A percentile compares a stretch with the other conserved stretches of the same genome.
phyloP scores from a whole-genome alignment of 2,888 invertebrate species.

The Pheosia tremula region DNA sequence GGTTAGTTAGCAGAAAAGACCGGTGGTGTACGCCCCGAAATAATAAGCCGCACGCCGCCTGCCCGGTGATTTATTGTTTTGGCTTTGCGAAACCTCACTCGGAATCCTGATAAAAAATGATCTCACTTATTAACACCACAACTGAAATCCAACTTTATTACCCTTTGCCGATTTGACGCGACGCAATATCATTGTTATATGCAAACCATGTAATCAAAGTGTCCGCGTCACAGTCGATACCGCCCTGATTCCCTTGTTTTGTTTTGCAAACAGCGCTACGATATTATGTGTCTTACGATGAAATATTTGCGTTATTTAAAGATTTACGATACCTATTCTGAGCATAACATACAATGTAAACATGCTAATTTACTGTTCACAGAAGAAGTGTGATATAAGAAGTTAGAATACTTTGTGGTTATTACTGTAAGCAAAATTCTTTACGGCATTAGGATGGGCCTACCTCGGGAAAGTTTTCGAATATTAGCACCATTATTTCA shows the following conservation, averaged over 20 bases:
- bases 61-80: slow-evolving; percentile 78
- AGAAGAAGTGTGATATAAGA: slow-evolving; percentile 54
- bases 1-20: slow-evolving; percentile 73
- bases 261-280: slow-evolving; percentile 21
- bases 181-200: slow-evolving; percentile 49
- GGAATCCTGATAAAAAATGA: slow-evolving; percentile 79
- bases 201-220: slow-evolving; percentile 46
- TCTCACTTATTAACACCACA: slow-evolving; percentile 78
- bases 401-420: slow-evolving; percentile 60
- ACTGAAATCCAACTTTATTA: slow-evolving; percentile 70
- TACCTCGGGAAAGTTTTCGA: slow-evolving; percentile 78
- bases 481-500: slow-evolving; percentile 83
- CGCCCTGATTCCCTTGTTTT: slow-evolving; percentile 18
- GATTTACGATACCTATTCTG: neutral
- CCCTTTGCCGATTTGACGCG: slow-evolving; percentile 57
- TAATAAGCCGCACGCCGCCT: slow-evolving; percentile 75
- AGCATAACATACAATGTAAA: slow-evolving; percentile 14
- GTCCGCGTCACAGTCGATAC: slow-evolving; percentile 20
- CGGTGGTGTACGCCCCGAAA: slow-evolving; percentile 68
- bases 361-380: slow-evolving; percentile 35
- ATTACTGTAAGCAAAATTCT: slow-evolving; percentile 74
- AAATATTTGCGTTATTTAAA: no score
- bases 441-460: slow-evolving; percentile 70
- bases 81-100: slow-evolving; percentile 78
- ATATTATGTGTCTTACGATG: slow-evolving; percentile 9